A percentile compares a stretch with the other conserved stretches of the same genome.
phyloP scores from a whole-genome alignment of 1,140 invertebrate species.

The Drosophila ambigua region DNA sequence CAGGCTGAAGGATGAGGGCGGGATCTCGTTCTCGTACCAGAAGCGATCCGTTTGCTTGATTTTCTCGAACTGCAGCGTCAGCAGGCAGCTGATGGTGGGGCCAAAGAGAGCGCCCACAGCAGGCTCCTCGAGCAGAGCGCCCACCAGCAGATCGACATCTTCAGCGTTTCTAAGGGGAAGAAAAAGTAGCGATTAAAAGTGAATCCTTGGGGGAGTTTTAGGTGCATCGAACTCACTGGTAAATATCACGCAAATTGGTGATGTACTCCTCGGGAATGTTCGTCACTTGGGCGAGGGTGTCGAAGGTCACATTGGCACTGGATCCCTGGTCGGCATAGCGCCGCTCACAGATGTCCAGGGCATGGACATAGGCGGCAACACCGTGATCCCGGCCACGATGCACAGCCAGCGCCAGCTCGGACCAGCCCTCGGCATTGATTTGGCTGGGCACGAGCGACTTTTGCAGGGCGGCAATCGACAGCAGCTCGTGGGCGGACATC shows the following conservation, averaged over 20 bases:
- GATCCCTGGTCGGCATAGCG: conserved; percentile 83
- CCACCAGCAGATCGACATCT: conserved; percentile 94
- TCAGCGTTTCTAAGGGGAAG: conserved; percentile 86
- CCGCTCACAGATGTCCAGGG: conserved; percentile 86
- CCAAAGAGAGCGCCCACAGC: conserved; percentile 92
- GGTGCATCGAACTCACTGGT: conserved; percentile 62
- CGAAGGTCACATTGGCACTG: conserved; percentile 67
- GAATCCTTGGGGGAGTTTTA: background rate
- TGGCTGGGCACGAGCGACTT: conserved; percentile 82
- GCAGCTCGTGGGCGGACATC: conserved; percentile 84
- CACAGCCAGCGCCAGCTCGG: conserved; percentile 85
- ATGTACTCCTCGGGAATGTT: conserved; percentile 80
- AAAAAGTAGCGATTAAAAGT: background rate
- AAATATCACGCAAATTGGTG: conserved; percentile 76
- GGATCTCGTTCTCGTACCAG: conserved; percentile 98
- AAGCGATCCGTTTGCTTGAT: conserved; percentile 94
- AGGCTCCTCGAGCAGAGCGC: conserved; percentile 92
- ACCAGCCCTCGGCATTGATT: conserved; percentile 83
- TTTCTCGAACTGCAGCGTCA: conserved; percentile 91
- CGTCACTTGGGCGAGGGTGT: conserved; percentile 50
- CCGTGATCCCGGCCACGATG: conserved; percentile 95
- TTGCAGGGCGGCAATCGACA: conserved; percentile 84
- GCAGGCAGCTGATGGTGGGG: conserved; percentile 93
- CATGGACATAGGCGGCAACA: conserved; percentile 91
- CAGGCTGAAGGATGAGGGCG: conserved; percentile 92